A percentile compares a stretch with the other conserved stretches of the same genome.
phyloP scores from a whole-genome alignment of 2,888 invertebrate genomes.

The Apeira syringaria region DNA sequence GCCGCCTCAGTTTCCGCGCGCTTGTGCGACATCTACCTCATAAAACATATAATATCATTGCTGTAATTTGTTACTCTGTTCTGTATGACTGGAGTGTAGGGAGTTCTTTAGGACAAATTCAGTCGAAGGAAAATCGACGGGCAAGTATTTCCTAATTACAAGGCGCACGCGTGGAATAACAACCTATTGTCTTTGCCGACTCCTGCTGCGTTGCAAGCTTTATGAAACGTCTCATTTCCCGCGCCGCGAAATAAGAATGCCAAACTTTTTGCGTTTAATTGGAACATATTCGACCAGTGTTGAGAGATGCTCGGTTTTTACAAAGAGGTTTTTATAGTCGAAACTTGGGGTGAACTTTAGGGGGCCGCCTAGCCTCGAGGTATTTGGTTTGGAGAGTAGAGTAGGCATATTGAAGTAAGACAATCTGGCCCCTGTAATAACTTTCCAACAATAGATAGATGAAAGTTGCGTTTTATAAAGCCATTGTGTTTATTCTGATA shows the following conservation, averaged over 20 bases:
- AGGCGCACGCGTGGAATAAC: slow-evolving; percentile 1
- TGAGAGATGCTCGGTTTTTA: slow-evolving; percentile 46
- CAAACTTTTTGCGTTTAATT: slow-evolving; percentile 66
- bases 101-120: too few species aligned
- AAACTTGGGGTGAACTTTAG: slow-evolving; percentile 42
- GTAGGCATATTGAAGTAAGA: slow-evolving; percentile 71
- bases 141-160: neutral
- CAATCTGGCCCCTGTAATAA: slow-evolving; percentile 66
- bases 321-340: slow-evolving; percentile 21
- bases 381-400: slow-evolving; percentile 66
- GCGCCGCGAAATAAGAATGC: slow-evolving; percentile 45
- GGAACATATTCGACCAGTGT: slow-evolving; percentile 72
- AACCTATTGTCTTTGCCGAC: slow-evolving; percentile 8
- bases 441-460: slow-evolving; percentile 36
- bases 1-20: too few species aligned
- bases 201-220: slow-evolving; percentile 8
- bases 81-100: too few species aligned
- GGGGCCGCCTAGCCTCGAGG: slow-evolving; percentile 63
- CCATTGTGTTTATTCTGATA: slow-evolving; percentile 28
- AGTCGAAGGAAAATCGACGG: too few species aligned
- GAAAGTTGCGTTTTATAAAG: slow-evolving; percentile 34
- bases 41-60: too few species aligned
- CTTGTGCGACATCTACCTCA: too few species aligned
- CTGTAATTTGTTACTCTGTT: too few species aligned
- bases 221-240: slow-evolving; percentile 39